Percentiles rank a stretch among this genome's conserved stretches.
Evolutionary conservation across 1,140 invertebrate genomes (phyloP).

Genomic region (Patella vulgata): DNA sequence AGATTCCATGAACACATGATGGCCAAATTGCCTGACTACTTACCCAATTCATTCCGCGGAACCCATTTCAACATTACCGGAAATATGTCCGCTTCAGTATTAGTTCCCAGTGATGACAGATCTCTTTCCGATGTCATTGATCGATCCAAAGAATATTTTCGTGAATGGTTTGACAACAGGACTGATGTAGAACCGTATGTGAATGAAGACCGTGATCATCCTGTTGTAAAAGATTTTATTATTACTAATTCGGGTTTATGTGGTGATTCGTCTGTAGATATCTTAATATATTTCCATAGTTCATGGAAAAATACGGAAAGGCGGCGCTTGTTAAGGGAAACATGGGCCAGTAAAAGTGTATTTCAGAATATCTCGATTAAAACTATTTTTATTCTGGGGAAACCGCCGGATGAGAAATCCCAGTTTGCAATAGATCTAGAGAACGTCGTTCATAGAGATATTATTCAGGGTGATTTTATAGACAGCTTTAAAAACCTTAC

Average conservation of each 20-base stretch:
- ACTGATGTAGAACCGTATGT: neutral
- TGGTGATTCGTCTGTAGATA: constrained; percentile 26
- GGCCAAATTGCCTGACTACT: no score
- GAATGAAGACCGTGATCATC: constrained; percentile 11
- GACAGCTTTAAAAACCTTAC: constrained; percentile 54
- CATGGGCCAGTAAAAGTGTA: constrained; percentile 50
- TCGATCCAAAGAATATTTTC: no score
- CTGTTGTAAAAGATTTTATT: constrained; percentile 15
- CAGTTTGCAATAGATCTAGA: constrained; percentile 42
- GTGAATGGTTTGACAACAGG: no score
- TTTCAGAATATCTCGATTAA: constrained; percentile 34
- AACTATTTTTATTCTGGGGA: constrained; percentile 77
- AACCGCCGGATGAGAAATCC: constrained; percentile 59
- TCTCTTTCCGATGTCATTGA: no score
- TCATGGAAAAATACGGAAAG: constrained; percentile 32
- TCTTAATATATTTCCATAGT: constrained; percentile 44
- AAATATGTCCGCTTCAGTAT: no score
- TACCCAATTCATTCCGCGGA: no score
- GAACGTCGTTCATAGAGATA: constrained; percentile 50
- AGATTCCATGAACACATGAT: no score
- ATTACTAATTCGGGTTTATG: constrained; percentile 21
- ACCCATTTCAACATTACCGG: no score
- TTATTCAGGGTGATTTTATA: constrained; percentile 56
- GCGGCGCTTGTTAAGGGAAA: constrained; percentile 52
- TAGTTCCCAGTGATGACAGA: no score